Evolutionary conservation across 2,888 invertebrate genomes (phyloP).

Genomic region (Sphaerophoria taeniata): DNA sequence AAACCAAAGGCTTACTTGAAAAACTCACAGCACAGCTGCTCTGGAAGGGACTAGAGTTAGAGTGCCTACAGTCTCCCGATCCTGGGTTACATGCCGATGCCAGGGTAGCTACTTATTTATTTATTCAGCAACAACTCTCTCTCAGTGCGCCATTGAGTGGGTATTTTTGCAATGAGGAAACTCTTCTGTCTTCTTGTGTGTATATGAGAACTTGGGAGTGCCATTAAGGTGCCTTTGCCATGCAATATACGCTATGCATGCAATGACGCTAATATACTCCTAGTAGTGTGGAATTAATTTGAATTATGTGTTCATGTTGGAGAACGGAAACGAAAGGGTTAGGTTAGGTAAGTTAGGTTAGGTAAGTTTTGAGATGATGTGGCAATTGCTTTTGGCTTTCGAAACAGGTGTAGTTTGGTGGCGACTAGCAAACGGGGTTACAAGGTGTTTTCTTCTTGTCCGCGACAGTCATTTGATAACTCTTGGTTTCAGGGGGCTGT

Average conservation of each 20-base stretch:
- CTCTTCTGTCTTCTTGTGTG: too few species aligned
- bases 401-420: constrained; percentile 20
- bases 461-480: too few species aligned
- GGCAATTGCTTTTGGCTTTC: constrained; percentile 35
- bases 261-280: constrained; percentile 69
- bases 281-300: constrained; percentile 71
- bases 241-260: too few species aligned
- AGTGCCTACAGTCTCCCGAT: not conserved
- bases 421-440: not conserved
- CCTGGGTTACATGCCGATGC: constrained; percentile 1
- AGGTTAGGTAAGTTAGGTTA: too few species aligned
- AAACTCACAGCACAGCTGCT: constrained; percentile 10
- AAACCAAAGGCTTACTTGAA: constrained; percentile 40
- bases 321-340: constrained; percentile 22
- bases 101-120: constrained; percentile 66
- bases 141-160: constrained; percentile 68
- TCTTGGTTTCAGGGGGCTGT: too few species aligned
- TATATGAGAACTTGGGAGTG: constrained; percentile 69
- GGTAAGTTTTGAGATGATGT: constrained; percentile 36
- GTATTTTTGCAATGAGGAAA: constrained; percentile 66
- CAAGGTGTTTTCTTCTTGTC: too few species aligned
- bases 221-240: constrained; percentile 67
- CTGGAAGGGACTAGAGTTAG: not conserved
- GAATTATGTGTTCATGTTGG: constrained; percentile 64
- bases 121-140: constrained; percentile 72